These are phyloP conservation scores for Dicrostonyx torquatus DNA, from an alignment of 2,797 vertebrate species.

Conservation along the genomic window DNA sequence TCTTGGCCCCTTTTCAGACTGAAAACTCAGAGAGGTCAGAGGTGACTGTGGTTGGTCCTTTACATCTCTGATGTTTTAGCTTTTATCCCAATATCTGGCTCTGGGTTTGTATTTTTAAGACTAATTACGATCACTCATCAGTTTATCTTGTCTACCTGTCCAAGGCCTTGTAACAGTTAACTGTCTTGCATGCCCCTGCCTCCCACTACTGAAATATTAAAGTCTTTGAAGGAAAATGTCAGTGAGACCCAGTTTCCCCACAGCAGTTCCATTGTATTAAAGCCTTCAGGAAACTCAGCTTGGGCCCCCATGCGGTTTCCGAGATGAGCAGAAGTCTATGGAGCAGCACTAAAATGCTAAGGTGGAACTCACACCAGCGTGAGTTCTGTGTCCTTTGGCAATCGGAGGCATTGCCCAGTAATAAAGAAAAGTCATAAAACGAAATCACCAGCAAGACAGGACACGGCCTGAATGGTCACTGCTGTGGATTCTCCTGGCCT, in stretches of 20 bases:
- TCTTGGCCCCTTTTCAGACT: too few species aligned
- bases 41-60: too few species aligned
- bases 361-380: neutral
- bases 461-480: too few species aligned
- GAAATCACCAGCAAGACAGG: neutral
- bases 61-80: too few species aligned
- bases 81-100: too few species aligned
- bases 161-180: neutral
- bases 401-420: neutral
- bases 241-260: neutral
- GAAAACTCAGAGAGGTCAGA: too few species aligned
- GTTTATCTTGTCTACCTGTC: too few species aligned
- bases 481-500: neutral
- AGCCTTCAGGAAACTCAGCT: neutral
- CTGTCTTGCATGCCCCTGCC: neutral
- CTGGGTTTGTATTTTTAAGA: too few species aligned
- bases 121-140: too few species aligned
- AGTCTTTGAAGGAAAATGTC: neutral
- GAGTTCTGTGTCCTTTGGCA: neutral
- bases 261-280: neutral
- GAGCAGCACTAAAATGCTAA: neutral
- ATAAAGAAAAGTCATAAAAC: neutral
- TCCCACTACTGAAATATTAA: neutral
- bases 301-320: neutral
- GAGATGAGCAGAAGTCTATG: slow-evolving; percentile 17